A percentile compares a stretch with the other conserved stretches of the same genome.
Conservation (phyloP, 2,113 vertebrate genomes). For the Equus przewalskii region DNA sequence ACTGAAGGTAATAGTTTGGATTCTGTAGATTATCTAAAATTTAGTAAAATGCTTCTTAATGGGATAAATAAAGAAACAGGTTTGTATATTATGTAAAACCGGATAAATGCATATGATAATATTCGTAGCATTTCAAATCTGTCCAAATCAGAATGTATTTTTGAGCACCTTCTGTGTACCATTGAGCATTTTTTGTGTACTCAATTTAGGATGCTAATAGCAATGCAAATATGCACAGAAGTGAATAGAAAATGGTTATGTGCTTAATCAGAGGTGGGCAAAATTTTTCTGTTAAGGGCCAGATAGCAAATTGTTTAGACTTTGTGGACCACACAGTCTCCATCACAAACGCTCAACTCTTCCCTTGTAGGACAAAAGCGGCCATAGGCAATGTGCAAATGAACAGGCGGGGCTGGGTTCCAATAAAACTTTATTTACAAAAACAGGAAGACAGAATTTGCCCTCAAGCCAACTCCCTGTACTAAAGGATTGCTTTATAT, state of each 20-base stretch:
- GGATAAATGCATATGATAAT: background rate
- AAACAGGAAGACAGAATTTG: background rate
- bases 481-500: background rate
- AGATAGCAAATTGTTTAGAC: background rate
- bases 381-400: background rate
- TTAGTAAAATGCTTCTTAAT: background rate
- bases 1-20: background rate
- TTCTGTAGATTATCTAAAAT: conserved; percentile 30
- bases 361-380: background rate
- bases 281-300: background rate
- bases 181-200: background rate
- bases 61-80: background rate
- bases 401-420: background rate
- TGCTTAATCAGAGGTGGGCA: fast-evolving
- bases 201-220: background rate
- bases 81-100: conserved; percentile 33
- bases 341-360: background rate
- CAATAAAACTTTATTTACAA: conserved; percentile 49
- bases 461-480: background rate
- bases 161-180: background rate
- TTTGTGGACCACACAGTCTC: background rate
- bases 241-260: background rate
- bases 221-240: background rate
- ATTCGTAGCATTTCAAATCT: background rate
- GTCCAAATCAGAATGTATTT: background rate